A percentile compares a stretch with the other conserved stretches of the same genome.
Evolutionary conservation across 2,797 vertebrate species (phyloP).

Genomic region (Hapalemur alaotrensis): DNA sequence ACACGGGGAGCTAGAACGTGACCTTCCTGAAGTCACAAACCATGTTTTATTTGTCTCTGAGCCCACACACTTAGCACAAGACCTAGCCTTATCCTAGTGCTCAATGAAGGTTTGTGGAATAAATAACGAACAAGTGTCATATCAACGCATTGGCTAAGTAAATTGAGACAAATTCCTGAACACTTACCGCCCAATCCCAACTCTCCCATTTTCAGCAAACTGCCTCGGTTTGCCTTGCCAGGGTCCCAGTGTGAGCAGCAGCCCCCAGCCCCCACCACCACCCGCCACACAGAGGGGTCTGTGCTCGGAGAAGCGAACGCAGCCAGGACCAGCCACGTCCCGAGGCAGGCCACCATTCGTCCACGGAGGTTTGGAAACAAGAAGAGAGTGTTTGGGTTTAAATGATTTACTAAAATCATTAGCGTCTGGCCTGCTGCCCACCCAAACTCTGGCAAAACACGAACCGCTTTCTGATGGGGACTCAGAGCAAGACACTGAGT

Average conservation of each 20-base stretch:
- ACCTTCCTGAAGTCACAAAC: not conserved
- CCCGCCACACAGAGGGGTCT: not conserved
- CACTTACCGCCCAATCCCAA: not conserved
- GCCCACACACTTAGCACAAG: not conserved
- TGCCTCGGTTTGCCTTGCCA: not conserved
- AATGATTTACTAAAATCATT: slow-evolving; percentile 29
- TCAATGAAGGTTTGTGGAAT: not conserved
- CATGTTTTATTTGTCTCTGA: not conserved
- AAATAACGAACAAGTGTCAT: not conserved
- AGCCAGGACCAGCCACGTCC: not conserved
- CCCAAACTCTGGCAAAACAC: not conserved
- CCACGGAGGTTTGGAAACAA: not conserved
- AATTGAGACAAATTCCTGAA: not conserved
- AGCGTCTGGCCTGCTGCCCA: not conserved
- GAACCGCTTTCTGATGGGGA: not conserved
- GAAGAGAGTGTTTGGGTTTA: not conserved
- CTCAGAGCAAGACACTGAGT: not conserved
- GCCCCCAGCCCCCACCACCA: accelerated
- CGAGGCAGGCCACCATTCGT: not conserved
- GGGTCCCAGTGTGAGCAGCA: not conserved
- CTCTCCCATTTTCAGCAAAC: not conserved
- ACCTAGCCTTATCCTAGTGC: not conserved
- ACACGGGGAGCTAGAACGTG: not conserved
- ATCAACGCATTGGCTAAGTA: not conserved
- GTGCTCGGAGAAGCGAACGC: not conserved